A percentile compares a stretch with the other conserved stretches of the same genome.
Evolutionary conservation across 2,113 vertebrate genomes (phyloP).

Genomic region (Rhinichthys klamathensis): DNA sequence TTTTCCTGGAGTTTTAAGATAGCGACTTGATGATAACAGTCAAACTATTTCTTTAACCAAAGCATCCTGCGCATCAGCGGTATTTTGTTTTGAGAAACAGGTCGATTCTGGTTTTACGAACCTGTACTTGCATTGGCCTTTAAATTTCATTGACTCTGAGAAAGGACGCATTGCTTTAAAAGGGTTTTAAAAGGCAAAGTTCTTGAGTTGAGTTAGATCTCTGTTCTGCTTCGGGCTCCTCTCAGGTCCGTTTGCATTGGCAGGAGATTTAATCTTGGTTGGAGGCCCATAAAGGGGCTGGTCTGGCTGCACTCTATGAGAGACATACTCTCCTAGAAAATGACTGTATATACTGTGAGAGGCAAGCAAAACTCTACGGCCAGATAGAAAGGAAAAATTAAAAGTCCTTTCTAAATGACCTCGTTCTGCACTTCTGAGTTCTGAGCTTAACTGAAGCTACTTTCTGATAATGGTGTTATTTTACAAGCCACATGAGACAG

Average conservation of each 20-base stretch:
- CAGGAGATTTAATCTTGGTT: conserved; percentile 41
- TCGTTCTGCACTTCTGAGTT: not conserved
- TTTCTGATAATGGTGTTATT: not conserved
- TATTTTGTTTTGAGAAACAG: not conserved
- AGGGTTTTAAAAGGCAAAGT: not conserved
- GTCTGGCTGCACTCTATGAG: not conserved
- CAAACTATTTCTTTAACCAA: not conserved
- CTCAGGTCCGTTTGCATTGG: conserved; percentile 41
- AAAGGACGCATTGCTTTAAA: not conserved
- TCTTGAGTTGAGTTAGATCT: not conserved
- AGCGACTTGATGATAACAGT: not conserved
- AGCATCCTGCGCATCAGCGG: not conserved
- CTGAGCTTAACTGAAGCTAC: not conserved
- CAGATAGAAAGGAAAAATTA: not conserved
- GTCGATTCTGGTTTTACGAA: not conserved
- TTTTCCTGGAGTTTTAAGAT: not conserved
- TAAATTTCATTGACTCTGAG: not conserved
- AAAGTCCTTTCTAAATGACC: not conserved
- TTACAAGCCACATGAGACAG: not conserved
- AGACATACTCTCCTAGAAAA: not conserved
- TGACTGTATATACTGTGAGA: conserved; percentile 25
- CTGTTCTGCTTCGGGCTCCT: not conserved
- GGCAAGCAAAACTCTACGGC: not conserved
- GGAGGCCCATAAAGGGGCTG: conserved; percentile 32
- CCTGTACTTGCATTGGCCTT: not conserved